phyloP scores from a whole-genome alignment of 2,113 vertebrate species.

The Herpetotheres cachinnans region DNA sequence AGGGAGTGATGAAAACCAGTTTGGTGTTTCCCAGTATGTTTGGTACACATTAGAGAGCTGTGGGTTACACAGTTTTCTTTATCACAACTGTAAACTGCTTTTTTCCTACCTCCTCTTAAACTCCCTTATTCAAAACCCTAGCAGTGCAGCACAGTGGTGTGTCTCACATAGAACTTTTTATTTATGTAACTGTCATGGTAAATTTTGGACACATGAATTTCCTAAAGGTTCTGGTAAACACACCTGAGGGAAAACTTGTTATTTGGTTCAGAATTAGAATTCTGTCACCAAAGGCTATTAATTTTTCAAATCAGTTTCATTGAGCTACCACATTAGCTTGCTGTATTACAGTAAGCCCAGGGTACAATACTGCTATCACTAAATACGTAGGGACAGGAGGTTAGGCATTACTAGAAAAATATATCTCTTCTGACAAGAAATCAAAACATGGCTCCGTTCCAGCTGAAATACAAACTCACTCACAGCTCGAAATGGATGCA shows the following conservation, averaged over 20 bases:
- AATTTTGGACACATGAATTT: not conserved
- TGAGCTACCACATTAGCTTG: not conserved
- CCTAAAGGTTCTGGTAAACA: not conserved
- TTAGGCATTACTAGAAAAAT: not conserved
- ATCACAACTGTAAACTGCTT: not conserved
- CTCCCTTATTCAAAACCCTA: not conserved
- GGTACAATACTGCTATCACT: not conserved
- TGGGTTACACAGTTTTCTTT: not conserved
- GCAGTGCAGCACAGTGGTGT: not conserved
- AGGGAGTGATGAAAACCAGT: not conserved
- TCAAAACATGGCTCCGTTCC: not conserved
- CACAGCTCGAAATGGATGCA: not conserved
- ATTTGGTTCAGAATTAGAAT: not conserved
- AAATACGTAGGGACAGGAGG: not conserved
- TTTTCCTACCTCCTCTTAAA: not conserved
- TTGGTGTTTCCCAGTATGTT: not conserved
- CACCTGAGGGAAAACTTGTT: not conserved
- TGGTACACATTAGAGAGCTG: not conserved
- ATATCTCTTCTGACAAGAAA: not conserved
- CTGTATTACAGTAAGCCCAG: not conserved
- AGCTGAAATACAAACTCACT: not conserved
- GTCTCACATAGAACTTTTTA: not conserved
- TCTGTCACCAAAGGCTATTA: not conserved
- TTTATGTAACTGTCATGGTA: not conserved
- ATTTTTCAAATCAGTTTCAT: not conserved